Conservation (phyloP, 2,113 vertebrate species). For the Eulacestoma nigropectus region DNA sequence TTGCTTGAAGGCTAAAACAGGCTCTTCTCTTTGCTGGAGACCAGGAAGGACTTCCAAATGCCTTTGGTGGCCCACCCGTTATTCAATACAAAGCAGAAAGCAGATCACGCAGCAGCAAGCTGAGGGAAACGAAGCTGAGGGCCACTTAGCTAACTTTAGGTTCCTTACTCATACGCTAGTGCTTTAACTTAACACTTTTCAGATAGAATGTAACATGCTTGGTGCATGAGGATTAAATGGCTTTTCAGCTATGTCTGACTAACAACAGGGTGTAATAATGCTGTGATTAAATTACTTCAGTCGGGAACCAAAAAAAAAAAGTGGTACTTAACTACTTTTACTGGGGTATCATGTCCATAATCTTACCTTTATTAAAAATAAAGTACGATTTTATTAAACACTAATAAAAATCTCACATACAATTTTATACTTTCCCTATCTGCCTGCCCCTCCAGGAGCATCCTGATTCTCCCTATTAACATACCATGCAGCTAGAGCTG, state of each 20-base stretch:
- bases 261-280: neutral
- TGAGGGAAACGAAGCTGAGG: neutral
- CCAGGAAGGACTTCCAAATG: neutral
- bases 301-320: neutral
- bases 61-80: neutral
- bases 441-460: neutral
- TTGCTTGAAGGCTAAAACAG: neutral
- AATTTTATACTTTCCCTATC: neutral
- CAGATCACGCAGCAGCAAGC: neutral
- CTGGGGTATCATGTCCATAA: neutral
- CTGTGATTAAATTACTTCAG: neutral
- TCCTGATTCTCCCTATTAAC: neutral
- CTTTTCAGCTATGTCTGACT: neutral
- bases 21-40: neutral
- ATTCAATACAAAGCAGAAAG: neutral
- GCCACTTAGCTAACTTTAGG: neutral
- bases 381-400: conserved; percentile 33
- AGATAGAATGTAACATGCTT: neutral
- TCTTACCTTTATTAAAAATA: conserved; percentile 32
- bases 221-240: neutral
- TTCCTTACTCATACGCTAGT: neutral
- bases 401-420: neutral
- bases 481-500: neutral
- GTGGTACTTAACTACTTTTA: neutral
- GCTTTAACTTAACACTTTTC: neutral